These are phyloP conservation scores for Stenotaenia linearis DNA, from an alignment of 2,888 invertebrate species.

Conservation along the genomic window DNA sequence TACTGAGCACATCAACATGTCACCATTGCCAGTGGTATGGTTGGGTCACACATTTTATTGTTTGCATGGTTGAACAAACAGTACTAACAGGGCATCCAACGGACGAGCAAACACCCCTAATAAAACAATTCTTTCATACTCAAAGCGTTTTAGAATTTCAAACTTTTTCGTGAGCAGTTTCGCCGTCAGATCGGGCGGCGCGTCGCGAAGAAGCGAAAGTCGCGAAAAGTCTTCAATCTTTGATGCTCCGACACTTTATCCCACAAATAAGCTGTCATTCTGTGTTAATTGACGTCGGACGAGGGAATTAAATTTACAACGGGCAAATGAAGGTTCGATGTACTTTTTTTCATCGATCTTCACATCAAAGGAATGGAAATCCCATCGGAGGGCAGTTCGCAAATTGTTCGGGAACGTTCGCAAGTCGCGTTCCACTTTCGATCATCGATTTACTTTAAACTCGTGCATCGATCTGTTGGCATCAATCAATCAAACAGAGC, in stretches of 20 bases:
- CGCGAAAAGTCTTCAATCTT: background rate
- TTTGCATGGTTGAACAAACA: background rate
- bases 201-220: too few relatives aligned
- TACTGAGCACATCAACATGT: too few relatives aligned
- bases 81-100: background rate
- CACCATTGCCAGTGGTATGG: too few relatives aligned
- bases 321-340: background rate
- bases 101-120: background rate
- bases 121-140: too few relatives aligned
- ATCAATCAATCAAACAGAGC: background rate
- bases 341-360: background rate
- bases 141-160: too few relatives aligned
- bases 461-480: background rate
- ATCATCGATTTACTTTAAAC: slow-evolving; percentile 7
- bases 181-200: background rate
- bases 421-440: background rate
- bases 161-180: background rate
- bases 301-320: background rate
- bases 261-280: background rate
- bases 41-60: background rate
- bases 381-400: background rate
- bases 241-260: background rate
- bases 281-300: background rate
- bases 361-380: background rate
- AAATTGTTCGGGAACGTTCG: background rate